A percentile compares a stretch with the other conserved stretches of the same genome.
Evolutionary conservation across 35 echinoderm and acorn worm genomes (phyloP).

Genomic region (Hemicentrotus pulcherrimus): DNA sequence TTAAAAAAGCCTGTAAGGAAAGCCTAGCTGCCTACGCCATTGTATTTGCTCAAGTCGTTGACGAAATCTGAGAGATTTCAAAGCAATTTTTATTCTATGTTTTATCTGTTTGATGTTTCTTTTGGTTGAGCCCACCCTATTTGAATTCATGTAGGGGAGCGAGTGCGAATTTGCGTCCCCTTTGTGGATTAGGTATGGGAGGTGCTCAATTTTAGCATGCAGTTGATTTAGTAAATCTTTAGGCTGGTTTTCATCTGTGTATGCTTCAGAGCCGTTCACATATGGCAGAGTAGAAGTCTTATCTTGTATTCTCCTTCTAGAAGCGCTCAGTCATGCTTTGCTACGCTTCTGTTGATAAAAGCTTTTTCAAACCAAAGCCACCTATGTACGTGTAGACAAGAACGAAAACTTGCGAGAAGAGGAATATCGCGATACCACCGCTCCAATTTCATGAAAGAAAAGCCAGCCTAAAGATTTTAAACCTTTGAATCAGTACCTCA

Average conservation of each 20-base stretch:
- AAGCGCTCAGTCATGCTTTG: not conserved
- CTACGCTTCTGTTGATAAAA: not conserved
- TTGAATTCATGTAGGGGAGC: not conserved
- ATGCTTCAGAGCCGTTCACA: not conserved
- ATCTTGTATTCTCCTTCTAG: not conserved
- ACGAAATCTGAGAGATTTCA: slow-evolving; percentile 18
- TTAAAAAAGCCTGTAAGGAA: not conserved
- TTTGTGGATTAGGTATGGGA: not conserved
- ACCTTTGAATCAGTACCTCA: not conserved
- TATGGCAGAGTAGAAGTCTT: not conserved
- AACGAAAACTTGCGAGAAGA: not conserved
- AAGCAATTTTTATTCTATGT: slow-evolving; percentile 26
- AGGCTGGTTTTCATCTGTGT: slow-evolving; percentile 24
- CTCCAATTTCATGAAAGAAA: not conserved
- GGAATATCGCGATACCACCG: not conserved
- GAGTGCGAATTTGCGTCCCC: too few species aligned
- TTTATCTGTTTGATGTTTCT: slow-evolving; percentile 40
- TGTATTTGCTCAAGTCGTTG: slow-evolving; percentile 30
- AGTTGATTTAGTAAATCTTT: slow-evolving; percentile 21
- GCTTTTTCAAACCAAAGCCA: not conserved
- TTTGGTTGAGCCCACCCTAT: not conserved
- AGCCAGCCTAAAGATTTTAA: not conserved
- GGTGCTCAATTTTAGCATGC: slow-evolving; percentile 4
- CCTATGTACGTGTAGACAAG: not conserved
- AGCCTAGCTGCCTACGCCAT: slow-evolving; percentile 43